phyloP scores from a whole-genome alignment of 1,140 invertebrate species.

The Pogonomyrmex barbatus region DNA sequence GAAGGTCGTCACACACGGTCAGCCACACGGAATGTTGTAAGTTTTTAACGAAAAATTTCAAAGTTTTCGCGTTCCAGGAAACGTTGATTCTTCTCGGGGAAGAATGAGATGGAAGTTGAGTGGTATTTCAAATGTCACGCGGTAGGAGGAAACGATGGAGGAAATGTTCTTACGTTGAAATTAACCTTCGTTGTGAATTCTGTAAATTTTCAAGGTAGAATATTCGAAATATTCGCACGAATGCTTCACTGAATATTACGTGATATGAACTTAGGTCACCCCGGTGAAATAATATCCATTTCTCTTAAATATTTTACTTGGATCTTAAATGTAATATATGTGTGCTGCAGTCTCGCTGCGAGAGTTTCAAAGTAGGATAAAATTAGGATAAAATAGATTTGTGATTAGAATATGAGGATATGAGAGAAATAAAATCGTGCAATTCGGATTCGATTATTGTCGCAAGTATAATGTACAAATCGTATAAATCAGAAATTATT shows the following conservation, averaged over 20 bases:
- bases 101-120: conserved; percentile 48
- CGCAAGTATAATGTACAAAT: neutral
- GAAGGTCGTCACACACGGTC: conserved; percentile 20
- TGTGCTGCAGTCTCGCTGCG: neutral
- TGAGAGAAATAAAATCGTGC: neutral
- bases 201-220: conserved; percentile 32
- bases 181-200: conserved; percentile 45
- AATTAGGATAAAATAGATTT: neutral
- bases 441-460: conserved; percentile 15
- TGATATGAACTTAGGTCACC: neutral
- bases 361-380: conserved; percentile 11
- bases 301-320: neutral
- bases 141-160: neutral
- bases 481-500: conserved; percentile 7
- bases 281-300: neutral
- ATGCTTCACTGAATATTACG: conserved; percentile 16
- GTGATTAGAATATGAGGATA: neutral
- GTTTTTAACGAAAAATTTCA: conserved; percentile 54
- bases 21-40: conserved; percentile 25
- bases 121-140: conserved; percentile 25
- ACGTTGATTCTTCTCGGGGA: conserved; percentile 27
- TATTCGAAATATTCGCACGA: conserved; percentile 9
- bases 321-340: neutral
- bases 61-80: conserved; percentile 29
- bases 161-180: conserved; percentile 32